Base-by-base conservation (phyloP, 64 coral and sea anemone genomes). In the Stichodactyla helianthus region DNA sequence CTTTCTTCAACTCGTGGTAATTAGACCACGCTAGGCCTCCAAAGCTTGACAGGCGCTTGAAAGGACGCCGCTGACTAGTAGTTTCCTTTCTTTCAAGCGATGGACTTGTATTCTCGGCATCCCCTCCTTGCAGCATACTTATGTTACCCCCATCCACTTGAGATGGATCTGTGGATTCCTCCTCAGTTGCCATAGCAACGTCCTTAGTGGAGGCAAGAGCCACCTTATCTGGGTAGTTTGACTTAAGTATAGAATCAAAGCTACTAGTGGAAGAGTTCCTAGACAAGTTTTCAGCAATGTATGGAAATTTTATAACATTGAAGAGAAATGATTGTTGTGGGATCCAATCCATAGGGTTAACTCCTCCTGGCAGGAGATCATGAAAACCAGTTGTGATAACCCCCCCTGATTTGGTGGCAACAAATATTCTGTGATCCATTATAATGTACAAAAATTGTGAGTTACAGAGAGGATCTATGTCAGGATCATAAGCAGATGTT, bases 401-500 rank as follows among this genome's bases (percentile, higher is more conserved):
- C 13, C 89, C 86, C 35, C 54, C 85, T 55, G 85, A 26, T 74
- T 89, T 93, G 9, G 84, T 87, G 26, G 84, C 89, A 76, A 93
- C 89, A 83, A 89, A 84, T 12, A 88, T 52, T 54, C 71, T 54
- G 10, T 91, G 83, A 18, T 93, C 90, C 59, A 63, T 91, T 20
- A 91, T 58, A 10, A 98, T 55, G 77, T 98, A 98, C 67, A 98
- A 77, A 63, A 98, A 98, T 59, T 98, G 92, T 44, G 89, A 78
- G 51, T 88, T 71, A 10, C 61, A 58, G 5, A 76, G 80, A 13
- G 15, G 23, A 20, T 82, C 52, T 77, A 50, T 23, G 56, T 74
- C 52, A 55, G 31, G 11, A 79, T 86, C 53, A 68, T 82, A 80
- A 35, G 10, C 53, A 18, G 52, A 53, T 60, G 67, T 84, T 51